Evolutionary conservation across 2,797 vertebrate genomes (phyloP).

Genomic region (Leptodactylus fallax): DNA sequence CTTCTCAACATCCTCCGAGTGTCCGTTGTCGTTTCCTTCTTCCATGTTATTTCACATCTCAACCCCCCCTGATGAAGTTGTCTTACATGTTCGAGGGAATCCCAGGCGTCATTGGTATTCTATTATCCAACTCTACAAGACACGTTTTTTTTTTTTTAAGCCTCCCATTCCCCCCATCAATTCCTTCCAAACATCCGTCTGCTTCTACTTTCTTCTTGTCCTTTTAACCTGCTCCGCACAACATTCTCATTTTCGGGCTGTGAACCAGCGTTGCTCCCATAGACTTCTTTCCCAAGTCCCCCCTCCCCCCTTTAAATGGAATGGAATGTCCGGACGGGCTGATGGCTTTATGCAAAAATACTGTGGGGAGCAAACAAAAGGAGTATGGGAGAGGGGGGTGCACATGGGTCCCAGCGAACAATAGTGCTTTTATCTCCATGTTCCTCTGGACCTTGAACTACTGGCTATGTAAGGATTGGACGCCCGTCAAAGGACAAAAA

Average conservation of each 20-base stretch:
- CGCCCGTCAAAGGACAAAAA: not conserved
- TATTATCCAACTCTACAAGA: not conserved
- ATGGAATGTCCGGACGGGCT: conserved; percentile 64
- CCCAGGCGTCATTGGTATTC: conserved; percentile 14
- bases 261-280: conserved; percentile 17
- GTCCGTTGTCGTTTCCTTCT: not conserved
- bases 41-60: not conserved
- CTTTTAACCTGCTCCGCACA: conserved; percentile 35
- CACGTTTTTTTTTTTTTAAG: not conserved
- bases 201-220: not conserved
- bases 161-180: not conserved
- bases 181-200: conserved; percentile 22
- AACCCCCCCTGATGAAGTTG: too few relatives aligned
- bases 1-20: not conserved
- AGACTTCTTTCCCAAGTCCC: not conserved
- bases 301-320: conserved; percentile 23
- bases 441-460: conserved; percentile 51
- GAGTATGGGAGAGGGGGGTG: conserved; percentile 20
- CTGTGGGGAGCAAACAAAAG: conserved; percentile 54
- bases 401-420: conserved; percentile 38
- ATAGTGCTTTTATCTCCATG: conserved; percentile 52
- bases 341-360: conserved; percentile 46
- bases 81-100: not conserved
- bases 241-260: conserved; percentile 35
- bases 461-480: conserved; percentile 14